Base-by-base conservation (phyloP, 2,797 vertebrate genomes). In the Pelochelys cantorii region DNA sequence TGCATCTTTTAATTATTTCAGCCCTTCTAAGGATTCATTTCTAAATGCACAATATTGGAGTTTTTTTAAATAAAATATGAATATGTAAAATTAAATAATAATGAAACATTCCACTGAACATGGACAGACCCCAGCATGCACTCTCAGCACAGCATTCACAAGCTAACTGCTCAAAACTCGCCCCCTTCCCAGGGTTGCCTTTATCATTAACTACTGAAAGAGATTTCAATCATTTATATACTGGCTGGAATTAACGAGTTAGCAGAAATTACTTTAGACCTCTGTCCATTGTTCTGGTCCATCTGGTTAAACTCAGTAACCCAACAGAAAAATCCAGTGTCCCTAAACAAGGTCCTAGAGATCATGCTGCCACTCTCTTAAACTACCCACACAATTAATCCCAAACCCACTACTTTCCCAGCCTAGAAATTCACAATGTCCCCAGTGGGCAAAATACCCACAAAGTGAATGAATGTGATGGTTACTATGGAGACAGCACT, bases 1-100 rank as follows among this genome's bases (percentile, higher is more conserved):
- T 91, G 79, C n/a, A 55, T 65, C 87, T 68, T 83, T 83, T 89
- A 94, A 95, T 90, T 95, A 29, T 25, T 52, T 91, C 82, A 87
- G 34, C 65, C 1, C 31, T 88, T 8, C 84, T 53, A 29, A 37
- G 86, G 86, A 85, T 59, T 56, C 31, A 95, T 75, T 84, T 42
- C 0, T 88, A 92, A 93, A 82, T 13, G 53, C 48, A 22, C 31
- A 78, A n/a, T 29, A 34, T 94, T 81, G 87, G 48, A 93, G 37
- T 23, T 83, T 87, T 93, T 84, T 88, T 93, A 94, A 84, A 57
- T 27, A 88, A 94, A 92, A 81, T 3, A 18, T 83, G 75, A 52
- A 86, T 93, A 89, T 71, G 7, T 34, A 60, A 87, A 95, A 85
- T 77, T 48, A 74, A 87, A 54, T 10, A 89, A 17, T 34, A 87